A percentile compares a stretch with the other conserved stretches of the same genome.
Evolutionary conservation across 1,140 invertebrate species (phyloP).

Genomic region (Phymorhynchus buccinoides): DNA sequence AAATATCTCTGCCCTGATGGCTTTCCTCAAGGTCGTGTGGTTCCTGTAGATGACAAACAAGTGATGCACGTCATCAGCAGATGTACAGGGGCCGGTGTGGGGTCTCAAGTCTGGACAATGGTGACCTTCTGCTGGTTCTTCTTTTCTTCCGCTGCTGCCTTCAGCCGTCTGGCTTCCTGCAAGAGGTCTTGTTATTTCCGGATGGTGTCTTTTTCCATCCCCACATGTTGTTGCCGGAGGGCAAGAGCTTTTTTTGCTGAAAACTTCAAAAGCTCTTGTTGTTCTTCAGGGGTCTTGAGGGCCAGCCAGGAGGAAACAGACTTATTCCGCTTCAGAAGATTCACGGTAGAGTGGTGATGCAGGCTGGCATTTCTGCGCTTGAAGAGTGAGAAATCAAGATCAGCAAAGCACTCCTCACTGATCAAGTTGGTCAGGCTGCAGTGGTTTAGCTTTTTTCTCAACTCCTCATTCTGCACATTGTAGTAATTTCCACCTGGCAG

Average conservation of each 20-base stretch:
- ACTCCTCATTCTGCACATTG: neutral
- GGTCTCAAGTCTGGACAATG: neutral
- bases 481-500: constrained; percentile 24
- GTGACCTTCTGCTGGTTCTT: neutral
- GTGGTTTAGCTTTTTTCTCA: constrained; percentile 23
- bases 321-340: constrained; percentile 35
- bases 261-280: neutral
- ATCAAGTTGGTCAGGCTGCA: constrained; percentile 26
- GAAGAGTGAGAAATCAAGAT: constrained; percentile 30
- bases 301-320: neutral
- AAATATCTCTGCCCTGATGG: neutral
- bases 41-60: neutral
- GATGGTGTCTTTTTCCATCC: neutral
- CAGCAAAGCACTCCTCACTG: constrained; percentile 25
- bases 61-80: neutral
- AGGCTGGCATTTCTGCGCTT: constrained; percentile 31
- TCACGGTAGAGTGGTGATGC: constrained; percentile 32
- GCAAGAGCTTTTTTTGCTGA: neutral
- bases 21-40: neutral
- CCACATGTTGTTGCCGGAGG: neutral
- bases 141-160: neutral
- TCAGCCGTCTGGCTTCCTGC: neutral
- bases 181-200: neutral
- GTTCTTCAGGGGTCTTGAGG: neutral
- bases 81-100: neutral